Evolutionary conservation across 2,113 vertebrate genomes (phyloP).

Genomic region (Aramus guarauna): DNA sequence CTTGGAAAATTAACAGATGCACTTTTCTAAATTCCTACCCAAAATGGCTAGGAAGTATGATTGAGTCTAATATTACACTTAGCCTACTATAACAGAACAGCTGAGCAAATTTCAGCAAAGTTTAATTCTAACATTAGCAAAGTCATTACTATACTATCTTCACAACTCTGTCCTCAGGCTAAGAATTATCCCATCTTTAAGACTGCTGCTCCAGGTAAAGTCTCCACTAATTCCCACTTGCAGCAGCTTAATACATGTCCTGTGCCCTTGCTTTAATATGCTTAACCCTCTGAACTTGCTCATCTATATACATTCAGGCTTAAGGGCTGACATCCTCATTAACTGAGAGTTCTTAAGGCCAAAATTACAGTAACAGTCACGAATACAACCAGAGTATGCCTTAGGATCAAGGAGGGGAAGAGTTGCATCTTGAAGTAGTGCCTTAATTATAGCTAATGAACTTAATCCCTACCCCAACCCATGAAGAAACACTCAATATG

Average conservation of each 20-base stretch:
- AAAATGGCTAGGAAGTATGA: not conserved
- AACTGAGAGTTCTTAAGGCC: not conserved
- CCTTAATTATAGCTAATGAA: not conserved
- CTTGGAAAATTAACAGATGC: not conserved
- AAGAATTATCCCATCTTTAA: conserved; percentile 22
- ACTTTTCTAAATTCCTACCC: not conserved
- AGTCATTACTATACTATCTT: not conserved
- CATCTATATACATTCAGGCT: not conserved
- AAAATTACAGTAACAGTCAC: not conserved
- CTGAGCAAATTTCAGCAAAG: not conserved
- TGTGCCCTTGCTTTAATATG: not conserved
- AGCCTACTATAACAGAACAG: not conserved
- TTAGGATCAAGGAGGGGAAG: not conserved
- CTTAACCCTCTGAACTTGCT: conserved; percentile 45
- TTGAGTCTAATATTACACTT: not conserved
- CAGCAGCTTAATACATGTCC: not conserved
- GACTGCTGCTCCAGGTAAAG: conserved; percentile 1
- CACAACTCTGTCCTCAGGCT: not conserved
- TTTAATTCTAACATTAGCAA: conserved; percentile 7
- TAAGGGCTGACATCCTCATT: conserved; percentile 14
- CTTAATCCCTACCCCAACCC: not conserved
- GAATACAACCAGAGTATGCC: not conserved
- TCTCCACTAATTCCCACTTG: not conserved
- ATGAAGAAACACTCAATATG: not conserved
- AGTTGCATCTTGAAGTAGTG: not conserved